Evolutionary conservation across 2,888 invertebrate genomes (phyloP), one percentile per base, ranked within the genome.

Genomic region (Parelbella ahira): DNA sequence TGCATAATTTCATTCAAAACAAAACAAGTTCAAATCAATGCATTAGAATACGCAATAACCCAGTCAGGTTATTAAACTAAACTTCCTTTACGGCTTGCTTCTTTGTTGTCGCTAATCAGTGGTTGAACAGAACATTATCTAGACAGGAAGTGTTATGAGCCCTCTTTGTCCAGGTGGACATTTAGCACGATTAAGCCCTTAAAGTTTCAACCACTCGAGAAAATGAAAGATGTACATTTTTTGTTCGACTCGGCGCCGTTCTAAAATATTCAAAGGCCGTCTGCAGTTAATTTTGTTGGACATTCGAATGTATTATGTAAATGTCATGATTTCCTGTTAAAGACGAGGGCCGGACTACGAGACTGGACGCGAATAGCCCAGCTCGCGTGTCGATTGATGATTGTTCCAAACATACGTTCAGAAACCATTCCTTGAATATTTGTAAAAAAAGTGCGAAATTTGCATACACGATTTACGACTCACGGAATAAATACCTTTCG

Each of bases 271-370:
- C 62, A 61, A 59, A 58, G 60, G 57, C 48, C 58, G 63, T 64
- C 59, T 55, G 39, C 39, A 39, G 25, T 66, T 71, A 73, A 74
- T 78, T 68, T 72, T 56, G 65, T 71, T 63, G 61, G 68, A 68
- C 68, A 73, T 58, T 68, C 69, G 63, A 80, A 78, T 78, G 75
- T 75, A 75, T 78, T 79, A 84, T 83, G 81, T 63, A 68, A 79
- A 77, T 82, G 53, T 63, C 44, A 60, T 53, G 62, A 65, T 76
- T 81, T 82, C 74, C 80, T 80, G 75, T 68, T 69, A 82, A 73
- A 60, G 57, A 25, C 34, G 29, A 21, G 18, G 62, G 53, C 56
- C 49, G 60, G 46, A 38, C 33, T 20, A 15, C 8, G 29, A 48
- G 42, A 34, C 44, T 39, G 37, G 46, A 48, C 44, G 60, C 58